A percentile compares a stretch with the other conserved stretches of the same genome.
phyloP scores from a whole-genome alignment of 2,797 vertebrate genomes.

The Catharus ustulatus region DNA sequence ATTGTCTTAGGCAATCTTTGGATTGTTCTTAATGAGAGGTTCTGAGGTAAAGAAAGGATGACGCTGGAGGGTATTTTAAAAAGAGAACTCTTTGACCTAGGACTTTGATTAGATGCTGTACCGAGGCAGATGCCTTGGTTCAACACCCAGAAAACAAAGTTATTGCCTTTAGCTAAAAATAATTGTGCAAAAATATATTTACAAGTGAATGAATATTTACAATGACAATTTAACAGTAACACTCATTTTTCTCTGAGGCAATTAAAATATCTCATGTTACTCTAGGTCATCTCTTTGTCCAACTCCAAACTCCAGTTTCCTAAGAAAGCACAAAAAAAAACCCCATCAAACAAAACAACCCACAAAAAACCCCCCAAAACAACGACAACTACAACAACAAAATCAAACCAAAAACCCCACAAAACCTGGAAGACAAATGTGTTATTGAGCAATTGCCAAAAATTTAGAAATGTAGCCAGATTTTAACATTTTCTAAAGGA shows the following conservation, averaged over 20 bases:
- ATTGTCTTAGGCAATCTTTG: neutral
- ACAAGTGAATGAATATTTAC: conserved; percentile 15
- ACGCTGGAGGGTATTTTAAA: neutral
- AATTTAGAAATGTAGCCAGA: neutral
- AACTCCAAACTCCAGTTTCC: neutral
- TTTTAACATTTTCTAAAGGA: neutral
- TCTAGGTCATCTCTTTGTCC: conserved; percentile 1
- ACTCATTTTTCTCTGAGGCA: neutral
- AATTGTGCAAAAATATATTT: neutral
- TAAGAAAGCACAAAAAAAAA: neutral
- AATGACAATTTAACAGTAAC: neutral
- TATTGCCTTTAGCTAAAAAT: neutral
- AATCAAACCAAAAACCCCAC: too few species aligned
- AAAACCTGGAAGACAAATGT: neutral
- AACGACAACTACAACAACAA: too few species aligned
- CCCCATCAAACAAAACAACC: neutral
- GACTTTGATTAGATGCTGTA: neutral
- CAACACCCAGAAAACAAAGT: neutral
- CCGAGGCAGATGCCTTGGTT: neutral
- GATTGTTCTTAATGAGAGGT: neutral
- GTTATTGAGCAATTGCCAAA: conserved; percentile 22
- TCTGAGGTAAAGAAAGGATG: neutral
- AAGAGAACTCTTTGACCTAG: neutral
- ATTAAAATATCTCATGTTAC: conserved; percentile 32
- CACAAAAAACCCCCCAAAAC: too few species aligned